Evolutionary conservation across 2,888 invertebrate genomes (phyloP).

Genomic region (Adelphocoris suturalis): DNA sequence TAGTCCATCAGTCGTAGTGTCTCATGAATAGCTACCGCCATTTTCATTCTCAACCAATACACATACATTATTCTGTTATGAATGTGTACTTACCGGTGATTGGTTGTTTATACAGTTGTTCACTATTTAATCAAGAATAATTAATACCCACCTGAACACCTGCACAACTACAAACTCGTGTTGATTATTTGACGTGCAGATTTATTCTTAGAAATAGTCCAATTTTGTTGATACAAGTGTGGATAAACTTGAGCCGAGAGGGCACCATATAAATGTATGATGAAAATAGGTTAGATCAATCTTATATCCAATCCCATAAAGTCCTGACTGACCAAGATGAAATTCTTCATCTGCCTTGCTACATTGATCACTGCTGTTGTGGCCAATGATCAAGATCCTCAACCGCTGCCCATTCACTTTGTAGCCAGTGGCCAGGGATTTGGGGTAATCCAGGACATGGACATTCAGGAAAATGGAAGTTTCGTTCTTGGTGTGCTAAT

Average conservation of each 20-base stretch:
- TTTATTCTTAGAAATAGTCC: no score
- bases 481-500: background rate
- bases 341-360: background rate
- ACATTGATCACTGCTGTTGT: background rate
- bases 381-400: constrained; percentile 42
- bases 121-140: no score
- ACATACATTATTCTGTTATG: no score
- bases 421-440: constrained; percentile 59
- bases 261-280: background rate
- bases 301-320: background rate
- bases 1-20: no score
- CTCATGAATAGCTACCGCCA: no score
- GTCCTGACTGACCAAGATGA: background rate
- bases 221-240: no score
- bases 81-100: no score
- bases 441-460: constrained; percentile 51
- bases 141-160: no score
- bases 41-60: no score
- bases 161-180: no score
- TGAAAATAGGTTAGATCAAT: background rate
- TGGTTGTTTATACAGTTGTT: no score
- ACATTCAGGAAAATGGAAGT: constrained; percentile 41
- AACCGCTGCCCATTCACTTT: constrained; percentile 61
- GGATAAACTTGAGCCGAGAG: background rate
- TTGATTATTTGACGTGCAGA: no score